Base-by-base conservation (phyloP, 2,888 invertebrate species). In the Stenotaenia linearis region DNA sequence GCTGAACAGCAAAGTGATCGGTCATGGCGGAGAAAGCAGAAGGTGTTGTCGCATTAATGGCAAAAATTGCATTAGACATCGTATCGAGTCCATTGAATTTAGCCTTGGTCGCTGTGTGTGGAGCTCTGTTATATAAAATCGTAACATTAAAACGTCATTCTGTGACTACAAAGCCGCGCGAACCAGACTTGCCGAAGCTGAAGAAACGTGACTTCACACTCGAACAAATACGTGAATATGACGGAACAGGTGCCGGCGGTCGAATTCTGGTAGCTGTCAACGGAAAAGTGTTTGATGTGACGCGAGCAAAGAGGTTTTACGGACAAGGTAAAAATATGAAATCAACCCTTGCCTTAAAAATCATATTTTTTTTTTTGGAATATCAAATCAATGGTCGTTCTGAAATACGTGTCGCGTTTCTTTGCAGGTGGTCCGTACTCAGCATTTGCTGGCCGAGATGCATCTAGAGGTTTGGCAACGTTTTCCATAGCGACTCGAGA, bases 221-320 rank as follows among this genome's bases (percentile, higher is more conserved):
- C 61, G 90, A 93, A 83, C 96, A 98, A 86, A 88, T 98, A 82
- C 91, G 91, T 83, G 90, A 92, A 83, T 97, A 91, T 86, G 94
- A 97, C 86, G 98, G 98, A 5, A 81, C 82, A 69, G 93, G 92
- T 84, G 88, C 91, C 35, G 96, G 97, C 85, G 96, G 95, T 30
- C 89, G 97, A 82, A 92, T 98, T 81, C 89, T 97, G 82, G 91
- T 98, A 69, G 97, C 95, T 9, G 94, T 98, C 78, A 97, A 97
- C 87, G 96, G 97, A 30, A 95, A 91, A 88, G 93, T 98, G 78
- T 98, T 95, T 88, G 98, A 98, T 88, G 96, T 93, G 82, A 97
- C 97, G 61, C 91, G 91, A 85, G 96, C 96, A 80, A 93, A 92
- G 85, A 89, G 91, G 82, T 96, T 96, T 87, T 98, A 98, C 87